Base-by-base conservation (phyloP, 2,888 invertebrate species). In the Hirtodrosophila histrioides region DNA sequence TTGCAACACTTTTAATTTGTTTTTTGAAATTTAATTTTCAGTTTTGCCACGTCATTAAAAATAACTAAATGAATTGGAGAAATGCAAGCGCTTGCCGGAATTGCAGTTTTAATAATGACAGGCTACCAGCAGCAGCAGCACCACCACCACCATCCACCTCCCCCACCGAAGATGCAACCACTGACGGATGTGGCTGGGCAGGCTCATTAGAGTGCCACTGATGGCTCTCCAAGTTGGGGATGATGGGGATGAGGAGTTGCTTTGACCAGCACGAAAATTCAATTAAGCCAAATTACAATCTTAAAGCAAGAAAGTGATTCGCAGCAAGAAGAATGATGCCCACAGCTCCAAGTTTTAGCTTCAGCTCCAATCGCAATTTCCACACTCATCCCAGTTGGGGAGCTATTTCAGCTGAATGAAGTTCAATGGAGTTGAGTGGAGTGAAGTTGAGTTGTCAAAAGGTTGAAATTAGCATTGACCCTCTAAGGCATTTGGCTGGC, bases 381-480 rank as follows among this genome's bases (percentile, higher is more conserved):
- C 50, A 40, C 17, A 45, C 41, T 62, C 62, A 60, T 50, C 50
- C 17, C 37, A 37, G 41, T 35, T 41, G 41, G 12, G 17, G 17
- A 17, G 17, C 17, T 17, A 17, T 17, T 17, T 57, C 46, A 40
- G 45, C 31, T 31, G 23, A 29, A n/a, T 8, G 2, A 12, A n/a
- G 9, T 17, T 17, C 17, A 31, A 31, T 29, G 48, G 17, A 7
- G 24, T 17, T 36, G 31, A 33, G 37, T 41, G 44, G 58, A 51
- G 37, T 41, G 44, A 53, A 51, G 73, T 79, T 79, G 79, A 82
- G 86, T 82, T 82, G 86, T 82, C 86, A 82, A 85, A 85, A 86
- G 82, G 86, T 82, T 83, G 73, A 78, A 82, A 86, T 82, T 86
- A 82, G 73, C 86, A 79, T 78, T 83, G 82, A 86, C 86, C 70